Percentiles rank a stretch among this genome's conserved stretches.
Conservation (phyloP, 2,113 vertebrate genomes). For the Gnathonemus longibarbis region DNA sequence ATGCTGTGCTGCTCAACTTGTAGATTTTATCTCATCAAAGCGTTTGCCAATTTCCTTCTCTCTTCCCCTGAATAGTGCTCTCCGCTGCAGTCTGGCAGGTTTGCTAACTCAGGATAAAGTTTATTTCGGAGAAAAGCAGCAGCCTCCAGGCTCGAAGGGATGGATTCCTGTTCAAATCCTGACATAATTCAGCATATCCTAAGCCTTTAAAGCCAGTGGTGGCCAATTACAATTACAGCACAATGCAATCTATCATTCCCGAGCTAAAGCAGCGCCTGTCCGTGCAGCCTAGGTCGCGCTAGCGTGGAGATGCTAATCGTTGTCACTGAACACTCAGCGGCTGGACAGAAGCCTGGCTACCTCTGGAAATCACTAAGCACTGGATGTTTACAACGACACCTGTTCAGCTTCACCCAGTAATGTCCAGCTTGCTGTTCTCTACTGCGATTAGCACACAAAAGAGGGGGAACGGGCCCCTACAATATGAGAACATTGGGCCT, state of each 20-base stretch:
- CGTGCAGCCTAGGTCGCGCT: constrained; percentile 22
- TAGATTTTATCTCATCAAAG: constrained; percentile 27
- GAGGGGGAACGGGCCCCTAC: neutral
- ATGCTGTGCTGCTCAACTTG: constrained; percentile 19
- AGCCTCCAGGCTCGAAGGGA: constrained; percentile 21
- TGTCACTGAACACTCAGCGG: constrained; percentile 41
- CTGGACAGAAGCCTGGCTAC: constrained; percentile 39
- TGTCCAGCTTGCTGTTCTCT: neutral
- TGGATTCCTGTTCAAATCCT: constrained; percentile 15
- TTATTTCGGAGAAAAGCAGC: neutral
- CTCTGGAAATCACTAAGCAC: constrained; percentile 58
- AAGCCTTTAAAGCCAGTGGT: constrained; percentile 22
- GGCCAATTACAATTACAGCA: constrained; percentile 36
- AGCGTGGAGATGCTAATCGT: constrained; percentile 45
- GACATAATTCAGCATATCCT: constrained; percentile 18
- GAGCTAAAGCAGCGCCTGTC: constrained; percentile 30
- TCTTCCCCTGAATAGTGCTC: neutral
- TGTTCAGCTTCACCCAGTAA: constrained; percentile 45
- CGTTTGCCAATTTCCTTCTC: neutral
- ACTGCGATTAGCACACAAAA: constrained; percentile 39
- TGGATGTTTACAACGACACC: constrained; percentile 38
- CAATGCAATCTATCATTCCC: constrained; percentile 36
- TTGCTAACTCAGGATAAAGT: constrained; percentile 9
- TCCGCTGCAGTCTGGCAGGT: neutral
- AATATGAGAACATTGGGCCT: neutral